These are phyloP conservation scores for Temnothorax longispinosus DNA, from an alignment of 1,140 invertebrate genomes.

Conservation along the genomic window DNA sequence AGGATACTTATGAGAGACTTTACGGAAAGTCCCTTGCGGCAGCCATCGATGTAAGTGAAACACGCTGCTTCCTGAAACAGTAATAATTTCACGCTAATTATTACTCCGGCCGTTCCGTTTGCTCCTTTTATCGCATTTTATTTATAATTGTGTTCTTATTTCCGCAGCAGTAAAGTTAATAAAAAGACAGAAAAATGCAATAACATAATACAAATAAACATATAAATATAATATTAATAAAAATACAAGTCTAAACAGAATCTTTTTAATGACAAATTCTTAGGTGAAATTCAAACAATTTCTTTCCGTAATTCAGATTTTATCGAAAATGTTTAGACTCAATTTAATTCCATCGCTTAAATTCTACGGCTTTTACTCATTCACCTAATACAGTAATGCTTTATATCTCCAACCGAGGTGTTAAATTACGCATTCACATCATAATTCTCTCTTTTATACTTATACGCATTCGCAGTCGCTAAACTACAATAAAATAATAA, in stretches of 20 bases:
- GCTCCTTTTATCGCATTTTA: neutral
- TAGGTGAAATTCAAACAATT: neutral
- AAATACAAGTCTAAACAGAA: neutral
- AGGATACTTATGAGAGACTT: conserved; percentile 91
- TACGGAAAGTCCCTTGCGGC: conserved; percentile 93
- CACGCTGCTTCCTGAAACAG: neutral
- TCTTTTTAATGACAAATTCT: neutral
- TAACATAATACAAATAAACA: neutral
- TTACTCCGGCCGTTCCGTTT: neutral
- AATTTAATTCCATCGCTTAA: neutral
- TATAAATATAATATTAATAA: neutral
- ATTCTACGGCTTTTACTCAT: neutral
- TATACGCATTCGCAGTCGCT: neutral
- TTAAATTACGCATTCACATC: conserved; percentile 7
- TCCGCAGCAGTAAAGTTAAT: neutral
- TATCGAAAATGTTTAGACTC: neutral
- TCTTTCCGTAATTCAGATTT: neutral
- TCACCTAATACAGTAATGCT: conserved; percentile 14
- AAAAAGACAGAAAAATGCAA: neutral
- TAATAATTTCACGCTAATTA: neutral
- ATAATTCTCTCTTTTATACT: conserved; percentile 42
- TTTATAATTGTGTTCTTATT: neutral
- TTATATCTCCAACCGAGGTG: neutral
- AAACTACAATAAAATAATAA: conserved; percentile 22
- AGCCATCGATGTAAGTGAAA: conserved; percentile 90